These are phyloP conservation scores for Pelecanus crispus DNA, from an alignment of 2,113 vertebrate genomes.

Conservation along the genomic window DNA sequence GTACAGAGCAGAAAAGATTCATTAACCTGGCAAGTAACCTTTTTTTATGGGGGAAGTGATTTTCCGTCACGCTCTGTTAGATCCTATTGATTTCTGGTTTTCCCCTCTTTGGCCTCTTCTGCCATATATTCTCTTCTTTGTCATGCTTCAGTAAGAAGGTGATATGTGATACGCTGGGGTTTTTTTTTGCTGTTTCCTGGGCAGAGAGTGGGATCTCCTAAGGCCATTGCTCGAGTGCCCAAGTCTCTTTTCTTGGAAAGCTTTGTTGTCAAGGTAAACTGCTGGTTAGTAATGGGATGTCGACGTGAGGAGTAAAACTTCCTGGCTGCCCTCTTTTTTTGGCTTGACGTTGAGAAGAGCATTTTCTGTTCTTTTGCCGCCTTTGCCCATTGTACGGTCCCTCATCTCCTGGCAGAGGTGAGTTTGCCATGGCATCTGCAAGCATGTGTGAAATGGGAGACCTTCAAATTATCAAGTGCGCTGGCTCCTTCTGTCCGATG, in stretches of 20 bases:
- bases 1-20: constrained; percentile 61
- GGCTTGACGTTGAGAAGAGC: neutral
- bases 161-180: constrained; percentile 25
- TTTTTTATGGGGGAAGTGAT: constrained; percentile 54
- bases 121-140: constrained; percentile 48
- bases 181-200: neutral
- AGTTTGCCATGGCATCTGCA: neutral
- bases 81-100: constrained; percentile 54
- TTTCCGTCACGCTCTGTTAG: constrained; percentile 55
- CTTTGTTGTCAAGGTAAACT: constrained; percentile 5
- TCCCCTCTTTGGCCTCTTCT: constrained; percentile 47
- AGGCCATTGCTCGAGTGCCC: neutral
- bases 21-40: constrained; percentile 64
- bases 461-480: neutral
- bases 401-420: neutral
- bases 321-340: neutral
- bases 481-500: neutral
- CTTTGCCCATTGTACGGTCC: neutral
- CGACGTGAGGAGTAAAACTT: neutral
- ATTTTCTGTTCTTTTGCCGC: neutral
- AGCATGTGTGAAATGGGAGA: neutral
- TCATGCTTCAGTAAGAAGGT: constrained; percentile 38
- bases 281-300: neutral
- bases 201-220: constrained; percentile 11
- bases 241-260: constrained; percentile 32